phyloP scores from a whole-genome alignment of 2,113 vertebrate species.

The Catharus bicknelli region DNA sequence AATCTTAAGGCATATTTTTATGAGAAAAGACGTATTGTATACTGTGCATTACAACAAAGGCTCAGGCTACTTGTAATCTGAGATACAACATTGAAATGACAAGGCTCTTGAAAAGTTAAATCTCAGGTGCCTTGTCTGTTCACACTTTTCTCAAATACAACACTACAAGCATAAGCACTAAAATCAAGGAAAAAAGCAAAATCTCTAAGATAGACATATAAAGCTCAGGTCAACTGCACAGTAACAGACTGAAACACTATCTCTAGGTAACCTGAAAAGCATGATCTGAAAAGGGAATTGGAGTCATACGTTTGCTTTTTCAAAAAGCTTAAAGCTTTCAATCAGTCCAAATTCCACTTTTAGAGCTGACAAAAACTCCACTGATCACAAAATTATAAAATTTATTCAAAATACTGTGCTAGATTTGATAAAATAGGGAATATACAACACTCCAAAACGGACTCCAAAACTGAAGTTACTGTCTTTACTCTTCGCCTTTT shows the following conservation, averaged over 20 bases:
- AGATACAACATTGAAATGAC: not conserved
- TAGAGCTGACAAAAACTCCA: not conserved
- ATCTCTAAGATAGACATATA: not conserved
- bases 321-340: not conserved
- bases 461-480: not conserved
- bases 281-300: not conserved
- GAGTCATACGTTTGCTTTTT: not conserved
- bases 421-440: not conserved
- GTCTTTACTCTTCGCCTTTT: not conserved
- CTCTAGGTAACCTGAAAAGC: not conserved
- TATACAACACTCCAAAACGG: not conserved
- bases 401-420: slow-evolving; percentile 9
- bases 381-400: not conserved
- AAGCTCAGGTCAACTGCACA: not conserved
- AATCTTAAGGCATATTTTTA: slow-evolving; percentile 52
- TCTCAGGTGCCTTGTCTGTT: not conserved
- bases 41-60: slow-evolving; percentile 17
- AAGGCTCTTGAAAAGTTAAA: not conserved
- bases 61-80: not conserved
- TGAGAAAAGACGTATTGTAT: not conserved
- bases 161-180: not conserved
- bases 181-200: not conserved
- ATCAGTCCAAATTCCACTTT: not conserved
- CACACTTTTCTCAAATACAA: not conserved
- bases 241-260: not conserved